These are phyloP conservation scores for Florisuga fusca DNA, from an alignment of 2,797 vertebrate species.

Conservation along the genomic window DNA sequence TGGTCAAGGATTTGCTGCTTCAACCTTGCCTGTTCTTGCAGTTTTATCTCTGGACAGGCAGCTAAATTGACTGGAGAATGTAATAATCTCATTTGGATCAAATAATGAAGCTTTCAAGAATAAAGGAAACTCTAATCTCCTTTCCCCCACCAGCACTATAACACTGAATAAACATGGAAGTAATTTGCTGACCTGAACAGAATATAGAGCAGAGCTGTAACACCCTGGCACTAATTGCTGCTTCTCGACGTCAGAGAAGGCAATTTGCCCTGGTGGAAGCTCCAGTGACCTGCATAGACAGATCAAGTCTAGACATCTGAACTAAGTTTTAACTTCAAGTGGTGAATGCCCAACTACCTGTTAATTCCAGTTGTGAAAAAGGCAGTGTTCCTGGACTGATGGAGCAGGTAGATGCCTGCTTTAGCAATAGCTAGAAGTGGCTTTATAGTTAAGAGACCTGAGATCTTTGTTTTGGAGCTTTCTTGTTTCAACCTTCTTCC, in stretches of 20 bases:
- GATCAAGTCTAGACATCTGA: not conserved
- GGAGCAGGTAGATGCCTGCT: not conserved
- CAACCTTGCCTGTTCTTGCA: not conserved
- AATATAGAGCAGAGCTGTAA: not conserved
- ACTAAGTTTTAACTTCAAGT: not conserved
- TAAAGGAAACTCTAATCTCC: not conserved
- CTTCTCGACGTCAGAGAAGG: not conserved
- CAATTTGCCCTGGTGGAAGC: not conserved
- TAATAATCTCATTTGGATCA: not conserved
- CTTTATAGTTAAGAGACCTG: not conserved
- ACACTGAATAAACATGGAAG: not conserved
- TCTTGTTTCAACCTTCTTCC: not conserved
- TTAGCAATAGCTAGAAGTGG: not conserved
- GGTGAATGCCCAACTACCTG: not conserved
- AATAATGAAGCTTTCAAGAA: not conserved
- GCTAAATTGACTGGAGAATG: not conserved
- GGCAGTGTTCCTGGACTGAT: not conserved
- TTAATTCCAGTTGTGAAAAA: not conserved
- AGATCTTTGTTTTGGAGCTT: not conserved
- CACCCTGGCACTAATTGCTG: not conserved
- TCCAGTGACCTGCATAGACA: not conserved
- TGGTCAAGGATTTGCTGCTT: not conserved
- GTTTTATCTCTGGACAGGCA: not conserved
- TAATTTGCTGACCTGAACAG: not conserved
- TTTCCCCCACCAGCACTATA: not conserved